phyloP scores from a whole-genome alignment of 2,888 invertebrate genomes.

The Rhorus exstirpatorius region DNA sequence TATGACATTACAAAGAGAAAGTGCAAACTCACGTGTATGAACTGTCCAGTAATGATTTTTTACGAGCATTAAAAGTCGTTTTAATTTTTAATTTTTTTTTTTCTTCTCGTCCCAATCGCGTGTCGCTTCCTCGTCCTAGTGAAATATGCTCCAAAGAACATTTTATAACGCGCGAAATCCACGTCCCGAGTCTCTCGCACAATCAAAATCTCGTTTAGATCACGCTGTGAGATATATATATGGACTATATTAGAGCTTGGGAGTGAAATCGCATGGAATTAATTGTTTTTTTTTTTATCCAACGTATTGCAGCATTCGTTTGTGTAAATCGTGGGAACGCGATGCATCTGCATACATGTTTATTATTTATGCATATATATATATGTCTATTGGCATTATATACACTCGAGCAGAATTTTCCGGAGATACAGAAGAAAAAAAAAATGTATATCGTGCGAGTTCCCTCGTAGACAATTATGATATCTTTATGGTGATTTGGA shows the following conservation, averaged over 20 bases:
- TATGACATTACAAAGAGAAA: no score
- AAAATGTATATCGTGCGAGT: constrained; percentile 51
- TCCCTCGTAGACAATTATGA: constrained; percentile 1
- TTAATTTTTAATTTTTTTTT: background rate
- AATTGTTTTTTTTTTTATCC: constrained; percentile 40
- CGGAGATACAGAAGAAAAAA: constrained; percentile 17
- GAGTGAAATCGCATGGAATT: constrained; percentile 43
- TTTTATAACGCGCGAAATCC: background rate
- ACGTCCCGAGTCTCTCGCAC: constrained; percentile 20
- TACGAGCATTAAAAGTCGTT: background rate
- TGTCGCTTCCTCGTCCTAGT: no score
- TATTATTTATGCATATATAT: background rate
- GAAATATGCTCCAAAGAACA: background rate
- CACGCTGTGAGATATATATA: constrained; percentile 28
- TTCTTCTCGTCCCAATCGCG: background rate
- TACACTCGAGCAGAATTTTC: constrained; percentile 13
- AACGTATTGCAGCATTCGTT: constrained; percentile 17
- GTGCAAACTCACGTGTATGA: no score
- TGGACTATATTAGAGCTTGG: constrained; percentile 37
- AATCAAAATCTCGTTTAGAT: constrained; percentile 61
- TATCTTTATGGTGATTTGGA: constrained; percentile 3
- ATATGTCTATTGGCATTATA: background rate
- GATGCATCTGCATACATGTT: constrained; percentile 12
- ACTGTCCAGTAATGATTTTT: background rate
- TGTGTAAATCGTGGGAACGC: constrained; percentile 58